These are phyloP conservation scores for Ctenopoma multispine DNA, from an alignment of 2,797 vertebrate species.

Conservation along the genomic window DNA sequence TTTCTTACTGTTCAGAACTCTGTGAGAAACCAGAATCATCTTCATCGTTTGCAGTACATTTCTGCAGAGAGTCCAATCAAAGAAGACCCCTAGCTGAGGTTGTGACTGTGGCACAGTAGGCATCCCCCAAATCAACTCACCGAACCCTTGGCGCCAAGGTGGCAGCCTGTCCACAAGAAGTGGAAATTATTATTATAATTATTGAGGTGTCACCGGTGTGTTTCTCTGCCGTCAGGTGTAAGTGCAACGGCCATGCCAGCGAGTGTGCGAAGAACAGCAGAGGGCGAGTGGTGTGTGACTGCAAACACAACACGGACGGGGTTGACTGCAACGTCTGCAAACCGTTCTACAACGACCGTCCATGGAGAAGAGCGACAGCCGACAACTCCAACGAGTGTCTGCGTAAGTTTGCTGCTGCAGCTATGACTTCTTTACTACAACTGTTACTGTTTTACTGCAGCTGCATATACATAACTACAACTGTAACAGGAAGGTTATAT, in stretches of 20 bases:
- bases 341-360: constrained; percentile 95
- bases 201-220: constrained; percentile 38
- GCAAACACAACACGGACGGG: constrained; percentile 95
- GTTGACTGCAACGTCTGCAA: constrained; percentile 91
- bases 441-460: not conserved
- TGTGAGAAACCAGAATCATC: no score
- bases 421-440: not conserved
- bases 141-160: no score
- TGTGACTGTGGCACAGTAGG: no score
- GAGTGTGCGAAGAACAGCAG: constrained; percentile 88
- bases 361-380: constrained; percentile 92
- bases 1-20: no score
- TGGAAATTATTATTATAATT: no score
- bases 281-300: constrained; percentile 89
- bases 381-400: constrained; percentile 92
- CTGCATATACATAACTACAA: fast-evolving
- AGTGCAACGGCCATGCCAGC: constrained; percentile 95
- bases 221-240: constrained; percentile 85
- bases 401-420: constrained; percentile 81
- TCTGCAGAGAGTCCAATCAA: no score
- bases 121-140: no score
- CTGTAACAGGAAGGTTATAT: no score
- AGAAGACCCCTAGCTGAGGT: no score
- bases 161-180: no score
- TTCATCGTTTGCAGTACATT: no score